phyloP scores from a whole-genome alignment of 2,113 vertebrate genomes.

The Chloroceryle aenea region DNA sequence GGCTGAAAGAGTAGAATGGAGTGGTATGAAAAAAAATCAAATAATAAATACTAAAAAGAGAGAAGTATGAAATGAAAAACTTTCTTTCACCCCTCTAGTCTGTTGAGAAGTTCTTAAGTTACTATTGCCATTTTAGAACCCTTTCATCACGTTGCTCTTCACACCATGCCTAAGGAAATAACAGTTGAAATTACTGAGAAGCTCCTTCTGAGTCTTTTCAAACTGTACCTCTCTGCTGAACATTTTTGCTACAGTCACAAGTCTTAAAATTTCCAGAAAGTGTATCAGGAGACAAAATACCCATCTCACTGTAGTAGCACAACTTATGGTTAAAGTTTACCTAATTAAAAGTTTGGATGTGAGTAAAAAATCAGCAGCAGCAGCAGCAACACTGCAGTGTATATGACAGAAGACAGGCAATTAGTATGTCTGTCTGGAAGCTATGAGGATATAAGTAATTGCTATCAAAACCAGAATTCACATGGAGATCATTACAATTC shows the following conservation, averaged over 20 bases:
- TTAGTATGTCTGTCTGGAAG: not conserved
- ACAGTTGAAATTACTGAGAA: not conserved
- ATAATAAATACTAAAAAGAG: not conserved
- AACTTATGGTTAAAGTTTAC: not conserved
- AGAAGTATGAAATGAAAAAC: not conserved
- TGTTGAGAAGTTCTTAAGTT: not conserved
- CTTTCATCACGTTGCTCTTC: not conserved
- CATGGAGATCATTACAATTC: slow-evolving; percentile 35
- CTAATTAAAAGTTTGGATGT: not conserved
- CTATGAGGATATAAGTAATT: not conserved
- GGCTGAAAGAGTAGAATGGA: not conserved
- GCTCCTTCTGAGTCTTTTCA: not conserved
- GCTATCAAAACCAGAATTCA: slow-evolving; percentile 34
- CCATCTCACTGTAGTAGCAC: not conserved
- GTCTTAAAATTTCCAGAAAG: not conserved
- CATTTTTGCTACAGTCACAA: not conserved
- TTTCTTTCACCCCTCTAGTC: not conserved
- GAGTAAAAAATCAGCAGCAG: not conserved
- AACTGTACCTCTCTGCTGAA: not conserved
- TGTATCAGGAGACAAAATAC: not conserved
- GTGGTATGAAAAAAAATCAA: not conserved
- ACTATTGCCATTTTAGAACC: not conserved
- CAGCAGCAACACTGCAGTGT: not conserved
- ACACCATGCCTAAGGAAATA: not conserved
- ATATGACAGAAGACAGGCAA: not conserved